A percentile compares a stretch with the other conserved stretches of the same genome.
phyloP scores from a whole-genome alignment of 2,113 vertebrate species.

The Tringa solitaria region DNA sequence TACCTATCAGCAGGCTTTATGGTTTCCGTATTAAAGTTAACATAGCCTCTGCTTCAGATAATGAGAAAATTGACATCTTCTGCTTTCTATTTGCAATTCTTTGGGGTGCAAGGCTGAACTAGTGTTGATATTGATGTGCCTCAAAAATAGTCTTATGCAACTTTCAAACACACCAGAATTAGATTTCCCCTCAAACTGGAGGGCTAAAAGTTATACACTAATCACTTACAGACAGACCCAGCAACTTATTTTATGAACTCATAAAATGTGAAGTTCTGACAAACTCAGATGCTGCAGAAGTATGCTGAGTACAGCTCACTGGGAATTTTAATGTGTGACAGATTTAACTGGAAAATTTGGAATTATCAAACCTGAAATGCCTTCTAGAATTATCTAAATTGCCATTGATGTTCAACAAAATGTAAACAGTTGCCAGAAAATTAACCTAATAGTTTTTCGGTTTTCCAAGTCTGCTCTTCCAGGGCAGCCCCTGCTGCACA shows the following conservation, averaged over 20 bases:
- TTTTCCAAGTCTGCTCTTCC: neutral
- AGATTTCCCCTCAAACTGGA: neutral
- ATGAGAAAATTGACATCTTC: neutral
- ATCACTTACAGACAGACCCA: neutral
- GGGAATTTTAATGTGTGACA: neutral
- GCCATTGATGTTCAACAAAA: neutral
- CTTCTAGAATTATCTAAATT: neutral
- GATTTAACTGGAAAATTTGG: neutral
- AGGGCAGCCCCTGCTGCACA: neutral
- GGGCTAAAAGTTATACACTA: neutral
- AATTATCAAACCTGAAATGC: neutral
- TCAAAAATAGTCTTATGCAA: neutral
- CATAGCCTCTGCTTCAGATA: neutral
- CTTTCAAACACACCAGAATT: neutral
- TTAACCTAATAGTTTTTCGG: neutral
- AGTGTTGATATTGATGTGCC: neutral
- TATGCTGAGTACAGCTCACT: neutral
- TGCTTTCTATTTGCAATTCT: neutral
- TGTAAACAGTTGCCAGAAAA: neutral
- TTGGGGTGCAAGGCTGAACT: neutral
- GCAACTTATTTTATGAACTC: neutral
- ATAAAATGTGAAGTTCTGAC: neutral
- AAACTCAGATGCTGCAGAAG: neutral
- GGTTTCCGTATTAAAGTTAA: neutral
- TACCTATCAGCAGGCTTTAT: neutral